These are phyloP conservation scores for Enteromius treurensis DNA, from an alignment of 2,797 vertebrate species.

Conservation along the genomic window DNA sequence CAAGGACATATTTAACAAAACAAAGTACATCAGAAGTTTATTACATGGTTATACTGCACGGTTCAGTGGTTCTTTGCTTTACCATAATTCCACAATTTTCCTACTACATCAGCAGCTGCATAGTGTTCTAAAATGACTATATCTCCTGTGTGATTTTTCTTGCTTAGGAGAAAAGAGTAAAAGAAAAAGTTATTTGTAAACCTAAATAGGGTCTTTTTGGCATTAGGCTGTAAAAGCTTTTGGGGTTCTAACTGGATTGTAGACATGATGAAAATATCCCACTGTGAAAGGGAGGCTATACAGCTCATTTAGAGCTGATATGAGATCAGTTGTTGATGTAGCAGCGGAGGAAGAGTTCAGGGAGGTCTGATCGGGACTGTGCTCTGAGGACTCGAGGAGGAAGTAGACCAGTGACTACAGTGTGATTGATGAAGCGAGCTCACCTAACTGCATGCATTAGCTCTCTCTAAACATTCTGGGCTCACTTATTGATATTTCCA, in stretches of 20 bases:
- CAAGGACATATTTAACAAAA: slow-evolving; percentile 1
- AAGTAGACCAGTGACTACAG: slow-evolving; percentile 10
- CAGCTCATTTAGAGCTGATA: slow-evolving; percentile 41
- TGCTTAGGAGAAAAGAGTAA: neutral
- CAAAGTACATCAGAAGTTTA: neutral
- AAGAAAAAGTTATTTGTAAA: neutral
- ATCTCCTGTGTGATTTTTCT: neutral
- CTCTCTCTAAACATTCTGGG: slow-evolving; percentile 47
- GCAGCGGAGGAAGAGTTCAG: slow-evolving; percentile 34
- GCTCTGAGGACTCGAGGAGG: slow-evolving; percentile 22
- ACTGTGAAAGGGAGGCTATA: slow-evolving; percentile 20
- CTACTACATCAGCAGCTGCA: neutral
- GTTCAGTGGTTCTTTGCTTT: neutral
- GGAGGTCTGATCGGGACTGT: slow-evolving; percentile 47
- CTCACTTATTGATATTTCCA: slow-evolving; percentile 62
- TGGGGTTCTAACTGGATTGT: neutral
- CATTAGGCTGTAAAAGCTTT: neutral
- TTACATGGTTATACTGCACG: neutral
- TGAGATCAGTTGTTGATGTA: slow-evolving; percentile 39
- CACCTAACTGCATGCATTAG: slow-evolving; percentile 50
- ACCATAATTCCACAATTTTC: neutral
- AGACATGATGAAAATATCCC: slow-evolving; percentile 27
- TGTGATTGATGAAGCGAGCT: slow-evolving; percentile 54
- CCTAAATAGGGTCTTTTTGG: neutral
- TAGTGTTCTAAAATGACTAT: neutral